These are phyloP conservation scores for Sepioteuthis lessoniana DNA, from an alignment of 2,888 invertebrate species.

Conservation along the genomic window DNA sequence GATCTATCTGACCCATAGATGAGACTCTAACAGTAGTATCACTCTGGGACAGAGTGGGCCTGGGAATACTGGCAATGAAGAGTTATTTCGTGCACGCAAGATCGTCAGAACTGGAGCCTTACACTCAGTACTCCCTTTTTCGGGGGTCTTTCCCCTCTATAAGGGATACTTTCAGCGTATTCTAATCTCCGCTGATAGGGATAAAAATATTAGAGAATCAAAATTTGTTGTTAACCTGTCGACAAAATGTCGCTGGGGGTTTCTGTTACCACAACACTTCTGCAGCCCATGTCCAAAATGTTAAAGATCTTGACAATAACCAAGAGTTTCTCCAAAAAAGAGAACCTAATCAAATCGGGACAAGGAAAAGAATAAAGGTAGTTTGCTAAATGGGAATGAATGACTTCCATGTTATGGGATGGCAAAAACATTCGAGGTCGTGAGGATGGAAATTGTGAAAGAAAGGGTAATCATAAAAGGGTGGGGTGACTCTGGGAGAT, in stretches of 20 bases:
- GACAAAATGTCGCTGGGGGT: background rate
- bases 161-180: too few relatives aligned
- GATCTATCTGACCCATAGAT: too few relatives aligned
- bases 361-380: background rate
- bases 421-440: background rate
- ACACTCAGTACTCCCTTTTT: too few relatives aligned
- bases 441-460: too few relatives aligned
- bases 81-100: too few relatives aligned
- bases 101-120: too few relatives aligned
- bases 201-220: background rate
- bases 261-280: background rate
- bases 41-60: too few relatives aligned
- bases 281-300: background rate
- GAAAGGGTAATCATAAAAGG: background rate
- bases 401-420: background rate
- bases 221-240: background rate
- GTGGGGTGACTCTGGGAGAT: background rate
- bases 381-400: background rate
- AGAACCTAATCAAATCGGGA: background rate
- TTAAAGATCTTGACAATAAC: background rate
- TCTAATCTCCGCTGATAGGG: too few relatives aligned
- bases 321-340: too few relatives aligned
- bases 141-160: too few relatives aligned
- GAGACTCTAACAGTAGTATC: too few relatives aligned
- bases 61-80: too few relatives aligned